phyloP scores from a whole-genome alignment of 2,888 invertebrate species.

The Chalcis sispes region DNA sequence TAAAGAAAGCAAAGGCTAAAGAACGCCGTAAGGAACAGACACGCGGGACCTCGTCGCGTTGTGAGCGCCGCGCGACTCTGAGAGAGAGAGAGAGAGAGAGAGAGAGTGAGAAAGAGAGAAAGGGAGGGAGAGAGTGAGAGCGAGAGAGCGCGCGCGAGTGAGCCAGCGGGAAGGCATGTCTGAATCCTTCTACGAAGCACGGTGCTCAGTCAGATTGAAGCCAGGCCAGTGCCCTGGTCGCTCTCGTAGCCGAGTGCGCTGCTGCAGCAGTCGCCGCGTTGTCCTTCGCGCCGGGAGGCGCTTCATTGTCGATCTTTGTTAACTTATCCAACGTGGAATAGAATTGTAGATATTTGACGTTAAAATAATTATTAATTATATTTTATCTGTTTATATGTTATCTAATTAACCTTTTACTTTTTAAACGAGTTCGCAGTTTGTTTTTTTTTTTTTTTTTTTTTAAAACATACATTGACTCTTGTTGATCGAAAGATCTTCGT shows the following conservation, averaged over 20 bases:
- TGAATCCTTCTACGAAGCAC: slow-evolving; percentile 65
- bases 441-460: no score
- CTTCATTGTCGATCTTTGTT: no score
- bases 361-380: no score
- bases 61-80: neutral
- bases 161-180: slow-evolving; percentile 56
- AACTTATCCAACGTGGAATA: no score
- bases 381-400: no score
- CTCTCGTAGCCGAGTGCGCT: slow-evolving; percentile 31
- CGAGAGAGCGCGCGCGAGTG: slow-evolving; percentile 1
- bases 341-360: no score
- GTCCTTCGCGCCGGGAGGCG: slow-evolving; percentile 17
- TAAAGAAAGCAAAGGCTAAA: slow-evolving; percentile 27
- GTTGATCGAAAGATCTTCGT: no score
- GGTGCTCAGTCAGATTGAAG: slow-evolving; percentile 68
- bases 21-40: neutral
- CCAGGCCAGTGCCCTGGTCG: slow-evolving; percentile 64
- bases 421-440: no score
- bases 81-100: slow-evolving; percentile 45
- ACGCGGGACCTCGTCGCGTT: neutral
- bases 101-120: neutral
- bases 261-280: neutral
- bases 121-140: neutral
- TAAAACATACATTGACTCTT: no score
- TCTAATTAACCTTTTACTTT: no score